Evolutionary conservation across 2,888 invertebrate species (phyloP), one percentile per base, ranked within the genome.

Genomic region (Uropetala carovei): DNA sequence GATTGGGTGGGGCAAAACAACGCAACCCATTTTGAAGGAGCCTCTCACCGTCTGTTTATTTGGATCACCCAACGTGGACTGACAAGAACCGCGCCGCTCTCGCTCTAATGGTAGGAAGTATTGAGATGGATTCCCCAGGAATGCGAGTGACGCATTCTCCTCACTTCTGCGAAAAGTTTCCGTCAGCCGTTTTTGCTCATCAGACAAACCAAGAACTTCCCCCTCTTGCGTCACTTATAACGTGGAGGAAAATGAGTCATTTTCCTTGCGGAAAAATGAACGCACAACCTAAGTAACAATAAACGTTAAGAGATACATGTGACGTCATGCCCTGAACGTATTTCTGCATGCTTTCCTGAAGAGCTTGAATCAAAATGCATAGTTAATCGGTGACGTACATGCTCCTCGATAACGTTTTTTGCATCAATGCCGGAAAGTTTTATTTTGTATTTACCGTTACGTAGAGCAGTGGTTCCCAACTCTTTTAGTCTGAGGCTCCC

Each of bases 161-260:
- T 82, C 86, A 43, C 68, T 89, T 89, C 89, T 43, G 27, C 89
- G 89, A 64, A 89, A 89, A 89, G 60, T 89, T 89, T 43, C 75
- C 27, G 68, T 89, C 89, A 89, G 64, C 89, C 56, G 89, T 64
- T 68, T 89, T 30, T 89, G 60, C 64, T 64, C 30, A 89, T 89
- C 64, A 27, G 64, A 89, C 64, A 89, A 43, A 64, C 89, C 56
- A 68, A 89, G 89, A 89, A 89, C 89, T 89, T 89, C 89, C 89
- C 43, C 64, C 89, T 89, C 89, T 89, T 89, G 89, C 89, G 18
- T 89, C 89, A 89, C 30, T 89, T 89, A 64, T 43, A 89, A 64
- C n/a, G 89, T 64, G 89, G 43, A 43, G n/a, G 43, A 43, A 64
- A n/a, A 59, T 89, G 89, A 89, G 60, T 89, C 89, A 89, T 27